Base-by-base conservation (phyloP, 2,797 vertebrate species). In the Epinephelus coioides region DNA sequence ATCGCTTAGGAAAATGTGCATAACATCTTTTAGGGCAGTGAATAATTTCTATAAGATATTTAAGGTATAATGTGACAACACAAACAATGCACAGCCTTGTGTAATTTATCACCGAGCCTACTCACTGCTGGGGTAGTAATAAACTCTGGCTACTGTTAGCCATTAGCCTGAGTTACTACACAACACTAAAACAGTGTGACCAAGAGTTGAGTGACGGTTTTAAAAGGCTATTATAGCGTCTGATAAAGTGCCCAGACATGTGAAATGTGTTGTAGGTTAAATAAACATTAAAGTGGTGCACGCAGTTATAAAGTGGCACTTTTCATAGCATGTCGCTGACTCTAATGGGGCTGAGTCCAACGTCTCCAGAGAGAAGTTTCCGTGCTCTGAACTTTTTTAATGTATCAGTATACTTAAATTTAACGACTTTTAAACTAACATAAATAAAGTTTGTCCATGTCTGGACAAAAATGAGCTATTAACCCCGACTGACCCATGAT, bases 251-350 rank as follows among this genome's bases (percentile, higher is more conserved):
- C 19, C 61, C 47, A 13, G 64, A 43, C 76, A 44, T 55, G 30
- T 81, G 57, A 63, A 76, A 84, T 71, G 64, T 53, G 68, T 34
- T 47, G 54, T 0, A 7, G 55, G 73, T 83, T 83, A 76, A 81
- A 80, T 59, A 73, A 71, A 77, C 69, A 51, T 77, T 53, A 70
- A 78, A 64, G 47, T 50, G 38, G 5, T 17, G 47, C 2, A 2
- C 44, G 13, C 10, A 38, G 57, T 53, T 64, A 53, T 53, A 19
- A 51, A 66, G 62, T 55, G 40, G 19, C 63, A 38, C n/a, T 38
- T 71, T 60, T 30, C 53, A 21, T 34, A 51, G 77, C 46, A 8
- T 50, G 21, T 5, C 1, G 17, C 18, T 5, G 38, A 54, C n/a
- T n/a, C 43, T 57, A 11, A 11, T 5, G 25, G 6, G 27, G 17